Conservation (phyloP, 2,113 vertebrate genomes). For the Nothoprocta perdicaria region DNA sequence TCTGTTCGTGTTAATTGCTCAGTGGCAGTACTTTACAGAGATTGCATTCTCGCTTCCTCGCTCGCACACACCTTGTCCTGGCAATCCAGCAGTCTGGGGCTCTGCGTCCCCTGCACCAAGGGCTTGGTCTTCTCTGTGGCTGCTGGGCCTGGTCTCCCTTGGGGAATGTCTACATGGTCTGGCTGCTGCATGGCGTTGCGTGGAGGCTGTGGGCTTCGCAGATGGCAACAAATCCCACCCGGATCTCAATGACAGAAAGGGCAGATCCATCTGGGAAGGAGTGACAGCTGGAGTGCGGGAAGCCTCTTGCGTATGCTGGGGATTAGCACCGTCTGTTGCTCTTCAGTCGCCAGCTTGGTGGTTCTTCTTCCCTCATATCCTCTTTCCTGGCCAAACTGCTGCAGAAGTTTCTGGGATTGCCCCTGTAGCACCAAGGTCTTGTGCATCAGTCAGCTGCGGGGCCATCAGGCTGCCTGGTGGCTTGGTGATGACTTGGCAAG, state of each 20-base stretch:
- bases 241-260: too few relatives aligned
- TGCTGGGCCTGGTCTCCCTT: not conserved
- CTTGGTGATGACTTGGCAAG: not conserved
- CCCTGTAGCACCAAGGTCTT: not conserved
- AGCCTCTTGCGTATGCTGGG: not conserved
- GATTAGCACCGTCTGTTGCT: not conserved
- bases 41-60: not conserved
- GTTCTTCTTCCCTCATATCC: not conserved
- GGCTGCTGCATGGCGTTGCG: not conserved
- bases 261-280: not conserved
- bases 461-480: too few relatives aligned
- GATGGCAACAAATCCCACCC: not conserved
- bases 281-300: too few relatives aligned
- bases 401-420: not conserved
- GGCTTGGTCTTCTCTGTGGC: not conserved
- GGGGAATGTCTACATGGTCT: not conserved
- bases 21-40: too few relatives aligned
- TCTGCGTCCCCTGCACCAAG: not conserved
- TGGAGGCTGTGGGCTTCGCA: not conserved
- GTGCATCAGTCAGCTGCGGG: not conserved
- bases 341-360: not conserved
- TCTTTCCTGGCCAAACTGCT: not conserved
- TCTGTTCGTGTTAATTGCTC: not conserved
- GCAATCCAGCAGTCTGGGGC: not conserved
- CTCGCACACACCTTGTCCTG: not conserved